Evolutionary conservation across 2,113 vertebrate genomes (phyloP).

Genomic region (Climacteris rufus): DNA sequence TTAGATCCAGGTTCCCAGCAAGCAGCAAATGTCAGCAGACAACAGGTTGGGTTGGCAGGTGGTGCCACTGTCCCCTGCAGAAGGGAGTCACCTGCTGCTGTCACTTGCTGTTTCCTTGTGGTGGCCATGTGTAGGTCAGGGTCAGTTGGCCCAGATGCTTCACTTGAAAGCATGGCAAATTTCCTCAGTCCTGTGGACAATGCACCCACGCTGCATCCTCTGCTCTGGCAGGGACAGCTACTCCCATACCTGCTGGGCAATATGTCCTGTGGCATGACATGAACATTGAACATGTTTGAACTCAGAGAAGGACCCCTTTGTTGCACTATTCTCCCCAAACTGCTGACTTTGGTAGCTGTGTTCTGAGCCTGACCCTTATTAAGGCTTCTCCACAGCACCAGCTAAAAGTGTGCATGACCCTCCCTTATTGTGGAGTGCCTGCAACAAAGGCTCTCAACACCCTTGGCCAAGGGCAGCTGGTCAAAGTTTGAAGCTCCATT

Average conservation of each 20-base stretch:
- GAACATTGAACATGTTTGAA: not conserved
- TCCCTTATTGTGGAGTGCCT: not conserved
- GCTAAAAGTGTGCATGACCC: not conserved
- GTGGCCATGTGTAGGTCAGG: not conserved
- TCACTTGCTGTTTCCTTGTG: not conserved
- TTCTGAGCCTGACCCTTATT: not conserved
- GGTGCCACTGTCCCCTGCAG: not conserved
- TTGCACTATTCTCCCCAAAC: not conserved
- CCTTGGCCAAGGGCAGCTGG: rapidly evolving
- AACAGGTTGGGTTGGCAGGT: not conserved
- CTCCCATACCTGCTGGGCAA: not conserved
- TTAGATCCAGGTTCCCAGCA: not conserved
- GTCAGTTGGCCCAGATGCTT: not conserved
- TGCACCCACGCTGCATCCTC: not conserved
- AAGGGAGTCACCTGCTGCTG: not conserved
- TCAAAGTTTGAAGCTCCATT: not conserved
- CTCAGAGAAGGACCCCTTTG: not conserved
- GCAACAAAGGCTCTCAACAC: not conserved
- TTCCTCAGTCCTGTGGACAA: not conserved
- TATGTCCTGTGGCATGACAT: rapidly evolving
- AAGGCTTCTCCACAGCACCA: not conserved
- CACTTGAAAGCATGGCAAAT: not conserved
- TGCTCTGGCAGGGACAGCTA: not conserved
- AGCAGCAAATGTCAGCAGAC: not conserved
- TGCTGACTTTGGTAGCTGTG: not conserved